Conservation (phyloP, 2,888 invertebrate genomes). For the Ophraella communa region DNA sequence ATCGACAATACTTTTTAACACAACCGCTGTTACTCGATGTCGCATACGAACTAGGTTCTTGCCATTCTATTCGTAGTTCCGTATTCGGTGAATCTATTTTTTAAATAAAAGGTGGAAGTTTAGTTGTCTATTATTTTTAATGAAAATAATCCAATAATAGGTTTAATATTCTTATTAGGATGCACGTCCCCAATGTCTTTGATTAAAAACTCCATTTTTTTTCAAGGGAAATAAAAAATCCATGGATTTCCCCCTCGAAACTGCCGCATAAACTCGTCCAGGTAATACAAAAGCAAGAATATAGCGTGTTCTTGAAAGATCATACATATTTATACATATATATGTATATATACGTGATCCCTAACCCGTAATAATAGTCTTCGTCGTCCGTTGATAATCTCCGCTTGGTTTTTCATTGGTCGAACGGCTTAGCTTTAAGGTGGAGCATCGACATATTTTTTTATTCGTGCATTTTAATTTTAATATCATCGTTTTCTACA, state of each 20-base stretch:
- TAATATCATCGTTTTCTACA: conserved; percentile 39
- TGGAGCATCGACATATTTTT: conserved; percentile 54
- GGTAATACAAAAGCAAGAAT: conserved; percentile 38
- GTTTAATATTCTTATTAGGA: no score
- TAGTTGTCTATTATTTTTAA: no score
- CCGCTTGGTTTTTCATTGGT: conserved; percentile 55
- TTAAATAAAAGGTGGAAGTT: no score
- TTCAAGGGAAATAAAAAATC: no score
- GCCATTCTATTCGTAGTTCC: no score
- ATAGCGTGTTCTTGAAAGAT: conserved; percentile 58
- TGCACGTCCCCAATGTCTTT: background rate
- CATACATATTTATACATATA: conserved; percentile 63
- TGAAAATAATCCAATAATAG: no score
- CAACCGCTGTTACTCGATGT: no score
- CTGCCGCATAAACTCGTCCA: no score
- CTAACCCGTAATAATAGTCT: conserved; percentile 60
- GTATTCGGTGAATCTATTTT: no score
- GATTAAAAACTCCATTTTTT: background rate
- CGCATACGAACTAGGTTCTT: no score
- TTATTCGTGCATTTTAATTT: conserved; percentile 54
- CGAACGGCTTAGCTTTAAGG: conserved; percentile 41
- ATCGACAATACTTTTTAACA: no score
- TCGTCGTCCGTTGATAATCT: conserved; percentile 58
- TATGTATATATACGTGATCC: no score
- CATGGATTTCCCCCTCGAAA: conserved; percentile 9